These are phyloP conservation scores for Allophyes oxyacanthae DNA, from an alignment of 2,888 invertebrate species.

Conservation along the genomic window DNA sequence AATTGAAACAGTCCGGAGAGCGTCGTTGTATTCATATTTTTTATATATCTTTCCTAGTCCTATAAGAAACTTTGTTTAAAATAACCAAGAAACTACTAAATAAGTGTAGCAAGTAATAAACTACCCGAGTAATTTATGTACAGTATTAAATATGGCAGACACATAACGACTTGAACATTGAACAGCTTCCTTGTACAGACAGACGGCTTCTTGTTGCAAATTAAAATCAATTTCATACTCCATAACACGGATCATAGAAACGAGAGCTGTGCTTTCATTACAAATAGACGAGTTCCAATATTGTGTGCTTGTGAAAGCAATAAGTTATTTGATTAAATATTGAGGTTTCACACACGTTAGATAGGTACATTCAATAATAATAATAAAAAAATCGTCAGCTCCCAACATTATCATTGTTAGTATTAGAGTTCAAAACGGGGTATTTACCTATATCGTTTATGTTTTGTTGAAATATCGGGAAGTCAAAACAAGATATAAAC, in stretches of 20 bases:
- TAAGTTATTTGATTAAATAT: no score
- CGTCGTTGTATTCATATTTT: constrained; percentile 15
- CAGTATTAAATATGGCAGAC: constrained; percentile 19
- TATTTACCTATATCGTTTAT: no score
- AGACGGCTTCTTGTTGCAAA: constrained; percentile 14
- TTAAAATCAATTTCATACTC: constrained; percentile 29
- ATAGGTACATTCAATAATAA: no score
- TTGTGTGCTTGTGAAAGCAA: no score
- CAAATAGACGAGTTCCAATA: no score
- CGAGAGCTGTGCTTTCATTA: constrained; percentile 6
- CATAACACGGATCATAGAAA: constrained; percentile 5
- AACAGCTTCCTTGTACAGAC: constrained; percentile 19
- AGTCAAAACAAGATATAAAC: no score
- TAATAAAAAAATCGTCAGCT: no score
- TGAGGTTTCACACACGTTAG: no score
- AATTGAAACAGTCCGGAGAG: constrained; percentile 1
- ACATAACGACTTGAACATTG: constrained; percentile 5
- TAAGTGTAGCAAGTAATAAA: constrained; percentile 21
- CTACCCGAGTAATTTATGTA: constrained; percentile 5
- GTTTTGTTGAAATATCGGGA: no score
- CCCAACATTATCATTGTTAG: no score
- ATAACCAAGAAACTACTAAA: constrained; percentile 8
- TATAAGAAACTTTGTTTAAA: constrained; percentile 9
- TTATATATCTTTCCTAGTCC: background rate
- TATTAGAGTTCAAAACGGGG: background rate